Evolutionary conservation across 2,888 invertebrate genomes (phyloP), one percentile per base, ranked within the genome.

Genomic region (Drosophila picticornis): DNA sequence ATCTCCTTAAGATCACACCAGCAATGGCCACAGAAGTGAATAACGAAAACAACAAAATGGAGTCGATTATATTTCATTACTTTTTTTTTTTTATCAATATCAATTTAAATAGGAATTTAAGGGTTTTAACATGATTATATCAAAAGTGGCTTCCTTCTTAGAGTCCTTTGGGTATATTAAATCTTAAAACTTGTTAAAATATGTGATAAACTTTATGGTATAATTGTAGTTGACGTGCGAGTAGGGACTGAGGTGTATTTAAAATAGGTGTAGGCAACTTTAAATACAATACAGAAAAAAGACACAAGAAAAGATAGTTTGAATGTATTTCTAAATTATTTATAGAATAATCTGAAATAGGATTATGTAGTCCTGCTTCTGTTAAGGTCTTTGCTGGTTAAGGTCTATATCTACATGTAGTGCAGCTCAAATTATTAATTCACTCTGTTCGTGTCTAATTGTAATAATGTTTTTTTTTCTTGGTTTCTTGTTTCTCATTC

Each of bases 361-460:
- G 29, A 31, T 11, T 13, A 6, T 29, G 19, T 34, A n/a, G 27
- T 55, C 16, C 31, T 10, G 34, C 5, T n/a, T 25, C n/a, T 53
- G 19, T 38, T 27, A 19, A 36, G 71, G 52, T 50, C 60, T 58
- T 67, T 77, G 79, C 66, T 72, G 79, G 57, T 64, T 67, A 40
- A 22, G 51, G 31, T 51, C 38, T 46, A n/a, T 62, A 11, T 36
- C 31, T 61, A 22, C n/a, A 10, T 74, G 52, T 74, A 78, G 79
- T 62, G 46, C 38, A 71, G 63, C 61, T 60, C 1, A 55, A 38
- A 22, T 59, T 64, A 38, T 61, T 58, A 16, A 64, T 48, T 57
- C 34, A 56, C 34, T 58, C 19, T 43, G 50, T 72, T 57, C 48
- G 25, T 51, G 46, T n/a, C 46, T 68, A 46, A 57, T 58, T 79